These are phyloP conservation scores for Callipepla squamata DNA, from an alignment of 2,113 vertebrate genomes.

Conservation along the genomic window DNA sequence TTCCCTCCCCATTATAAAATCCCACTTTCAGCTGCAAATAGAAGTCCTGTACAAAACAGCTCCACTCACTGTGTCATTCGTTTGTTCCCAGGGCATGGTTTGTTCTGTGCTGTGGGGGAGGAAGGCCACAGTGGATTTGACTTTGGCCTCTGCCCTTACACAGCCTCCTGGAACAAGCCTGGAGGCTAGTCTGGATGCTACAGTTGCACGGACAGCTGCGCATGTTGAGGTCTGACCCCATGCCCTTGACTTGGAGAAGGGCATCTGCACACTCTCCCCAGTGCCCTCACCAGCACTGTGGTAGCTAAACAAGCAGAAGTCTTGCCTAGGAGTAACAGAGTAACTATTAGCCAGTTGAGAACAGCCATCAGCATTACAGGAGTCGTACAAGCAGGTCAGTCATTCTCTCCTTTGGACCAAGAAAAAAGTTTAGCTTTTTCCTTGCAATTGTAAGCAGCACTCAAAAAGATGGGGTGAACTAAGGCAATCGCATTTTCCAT, in stretches of 20 bases:
- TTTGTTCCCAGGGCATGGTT: background rate
- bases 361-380: background rate
- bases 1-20: background rate
- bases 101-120: background rate
- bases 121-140: background rate
- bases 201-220: background rate
- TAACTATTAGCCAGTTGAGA: background rate
- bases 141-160: background rate
- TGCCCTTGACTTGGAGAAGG: background rate
- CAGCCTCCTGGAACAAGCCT: background rate
- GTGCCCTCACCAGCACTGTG: background rate
- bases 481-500: slow-evolving; percentile 21
- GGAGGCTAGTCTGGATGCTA: background rate
- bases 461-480: background rate
- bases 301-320: background rate
- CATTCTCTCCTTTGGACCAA: background rate
- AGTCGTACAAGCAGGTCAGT: background rate
- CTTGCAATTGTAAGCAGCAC: background rate
- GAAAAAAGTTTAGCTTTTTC: background rate
- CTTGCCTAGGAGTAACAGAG: background rate
- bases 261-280: background rate
- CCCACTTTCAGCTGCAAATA: background rate
- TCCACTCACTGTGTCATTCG: background rate
- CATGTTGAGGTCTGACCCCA: background rate
- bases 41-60: background rate